Conservation (phyloP, 2,113 vertebrate species). For the Myotis yumanensis region DNA sequence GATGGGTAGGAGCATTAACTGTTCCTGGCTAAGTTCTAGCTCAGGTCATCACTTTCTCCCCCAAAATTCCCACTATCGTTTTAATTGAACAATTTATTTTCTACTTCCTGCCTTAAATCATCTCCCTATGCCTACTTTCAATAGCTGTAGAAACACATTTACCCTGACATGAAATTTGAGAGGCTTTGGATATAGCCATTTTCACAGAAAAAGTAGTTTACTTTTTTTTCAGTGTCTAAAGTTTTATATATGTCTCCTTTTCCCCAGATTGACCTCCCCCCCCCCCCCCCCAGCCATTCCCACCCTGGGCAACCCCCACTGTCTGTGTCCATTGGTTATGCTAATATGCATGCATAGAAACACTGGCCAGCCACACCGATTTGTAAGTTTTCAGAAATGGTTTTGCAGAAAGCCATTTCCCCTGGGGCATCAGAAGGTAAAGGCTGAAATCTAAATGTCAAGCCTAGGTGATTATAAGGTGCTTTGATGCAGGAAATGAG, state of each 20-base stretch:
- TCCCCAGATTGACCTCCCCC: too few species aligned
- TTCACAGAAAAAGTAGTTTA: neutral
- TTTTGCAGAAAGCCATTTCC: neutral
- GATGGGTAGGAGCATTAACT: neutral
- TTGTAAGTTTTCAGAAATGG: neutral
- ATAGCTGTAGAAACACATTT: neutral
- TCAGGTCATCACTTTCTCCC: slow-evolving; percentile 40
- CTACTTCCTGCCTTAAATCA: slow-evolving; percentile 45
- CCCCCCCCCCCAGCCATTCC: too few species aligned
- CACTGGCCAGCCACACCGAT: neutral
- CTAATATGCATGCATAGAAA: neutral
- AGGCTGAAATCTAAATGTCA: neutral
- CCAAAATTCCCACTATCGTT: slow-evolving; percentile 38
- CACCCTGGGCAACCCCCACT: too few species aligned
- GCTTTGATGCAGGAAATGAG: slow-evolving; percentile 29
- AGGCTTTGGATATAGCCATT: neutral
- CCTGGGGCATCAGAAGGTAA: neutral
- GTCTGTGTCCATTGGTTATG: too few species aligned
- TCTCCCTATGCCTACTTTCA: slow-evolving; percentile 11
- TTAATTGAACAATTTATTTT: slow-evolving; percentile 61
- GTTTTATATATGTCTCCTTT: too few species aligned
- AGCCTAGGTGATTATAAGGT: neutral
- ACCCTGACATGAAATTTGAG: slow-evolving; percentile 9
- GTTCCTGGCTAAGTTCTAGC: slow-evolving; percentile 35
- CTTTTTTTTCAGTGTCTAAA: too few species aligned